Evolutionary conservation across 2,888 invertebrate genomes (phyloP), one percentile per base, ranked within the genome.

Genomic region (Chymomyza caudatula): DNA sequence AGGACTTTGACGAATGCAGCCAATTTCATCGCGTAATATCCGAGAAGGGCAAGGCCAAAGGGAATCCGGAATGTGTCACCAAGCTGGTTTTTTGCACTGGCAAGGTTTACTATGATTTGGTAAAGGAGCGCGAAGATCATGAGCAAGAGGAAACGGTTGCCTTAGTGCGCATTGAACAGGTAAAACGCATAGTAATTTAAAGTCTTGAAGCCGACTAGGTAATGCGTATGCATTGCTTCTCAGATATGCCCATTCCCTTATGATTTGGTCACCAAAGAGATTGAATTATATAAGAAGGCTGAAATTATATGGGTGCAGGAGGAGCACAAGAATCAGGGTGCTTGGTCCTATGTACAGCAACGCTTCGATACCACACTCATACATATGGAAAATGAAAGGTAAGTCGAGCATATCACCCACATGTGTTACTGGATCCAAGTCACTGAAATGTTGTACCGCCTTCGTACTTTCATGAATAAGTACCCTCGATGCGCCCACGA

Each of bases 271-370:
- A 92, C 93, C 68, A 88, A 92, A 58, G 95, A 96, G 90, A 91
- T 93, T 61, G 90, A 91, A 70, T 91, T 91, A 78, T 96, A 95
- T 88, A 91, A 93, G 1, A 92, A 92, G 29, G 95, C 96, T 0
- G 92, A 93, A 77, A 89, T 96, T 22, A 89, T 92, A 71, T 96
- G 95, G 94, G 92, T 93, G 19, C 96, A 97, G 89, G 96, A 97
- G 90, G 97, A 97, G 88, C 97, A 96, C 89, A 96, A 95, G 90
- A 97, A 97, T 89, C 94, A 93, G 85, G 97, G 97, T 0, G 92
- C 94, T 13, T 96, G 94, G 94, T 86, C 90, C 0, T 96, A 94
- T 84, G 93, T 94, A 43, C 93, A 94, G 88, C 92, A 93, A n/a
- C 91, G 95, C 49, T 90, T 95, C 70, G 91, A 93, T 63, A 94